phyloP scores from a whole-genome alignment of 2,888 invertebrate species.

The Euzetes globulus region DNA sequence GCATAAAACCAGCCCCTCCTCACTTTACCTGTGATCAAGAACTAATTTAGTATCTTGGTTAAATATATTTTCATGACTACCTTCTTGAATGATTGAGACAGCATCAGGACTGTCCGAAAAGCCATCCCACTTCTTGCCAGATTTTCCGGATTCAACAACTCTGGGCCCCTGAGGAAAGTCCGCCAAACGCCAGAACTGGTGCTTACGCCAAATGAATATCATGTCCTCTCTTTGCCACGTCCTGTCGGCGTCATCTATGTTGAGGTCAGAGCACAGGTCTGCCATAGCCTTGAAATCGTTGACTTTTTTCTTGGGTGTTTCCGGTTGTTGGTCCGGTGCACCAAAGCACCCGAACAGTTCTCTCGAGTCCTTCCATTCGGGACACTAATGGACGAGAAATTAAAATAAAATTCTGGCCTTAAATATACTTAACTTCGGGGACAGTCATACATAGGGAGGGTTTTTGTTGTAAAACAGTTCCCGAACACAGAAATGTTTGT shows the following conservation, averaged over 20 bases:
- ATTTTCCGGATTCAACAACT: neutral
- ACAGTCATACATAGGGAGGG: slow-evolving; percentile 7
- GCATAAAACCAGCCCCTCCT: slow-evolving; percentile 11
- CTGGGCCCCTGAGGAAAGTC: neutral
- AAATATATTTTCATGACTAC: neutral
- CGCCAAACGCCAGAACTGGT: neutral
- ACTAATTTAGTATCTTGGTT: neutral
- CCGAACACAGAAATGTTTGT: neutral
- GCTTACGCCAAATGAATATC: neutral
- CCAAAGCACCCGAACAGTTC: slow-evolving; percentile 19
- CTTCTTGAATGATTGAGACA: neutral
- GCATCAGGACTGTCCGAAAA: neutral
- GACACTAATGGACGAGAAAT: neutral
- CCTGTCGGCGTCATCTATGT: slow-evolving; percentile 1
- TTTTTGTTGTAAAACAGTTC: neutral
- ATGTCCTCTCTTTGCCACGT: neutral
- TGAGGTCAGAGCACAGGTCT: neutral
- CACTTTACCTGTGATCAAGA: neutral
- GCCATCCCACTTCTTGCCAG: neutral
- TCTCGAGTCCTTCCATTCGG: neutral
- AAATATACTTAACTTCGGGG: neutral
- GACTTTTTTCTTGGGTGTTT: neutral
- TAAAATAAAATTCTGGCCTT: neutral
- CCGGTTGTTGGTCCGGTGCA: no score
- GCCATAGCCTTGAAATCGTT: neutral